These are phyloP conservation scores for Callionymus lyra DNA, from an alignment of 2,113 vertebrate species.

Conservation along the genomic window DNA sequence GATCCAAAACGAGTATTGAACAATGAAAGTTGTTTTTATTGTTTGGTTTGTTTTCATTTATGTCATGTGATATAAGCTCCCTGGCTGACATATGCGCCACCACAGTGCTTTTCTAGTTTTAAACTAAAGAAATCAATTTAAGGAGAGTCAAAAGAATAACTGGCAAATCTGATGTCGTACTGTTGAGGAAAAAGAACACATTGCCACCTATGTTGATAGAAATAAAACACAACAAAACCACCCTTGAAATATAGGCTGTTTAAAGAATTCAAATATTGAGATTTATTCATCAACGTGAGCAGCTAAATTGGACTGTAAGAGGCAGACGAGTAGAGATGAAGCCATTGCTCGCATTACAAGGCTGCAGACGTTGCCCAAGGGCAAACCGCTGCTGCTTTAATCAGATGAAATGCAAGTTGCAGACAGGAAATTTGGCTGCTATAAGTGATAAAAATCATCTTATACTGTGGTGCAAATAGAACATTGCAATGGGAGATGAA, in stretches of 20 bases:
- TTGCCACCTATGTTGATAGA: no score
- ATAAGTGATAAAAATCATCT: conserved; percentile 30
- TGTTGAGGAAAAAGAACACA: neutral
- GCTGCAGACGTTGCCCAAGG: conserved; percentile 47
- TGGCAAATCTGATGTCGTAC: no score
- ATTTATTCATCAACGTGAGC: conserved; percentile 7
- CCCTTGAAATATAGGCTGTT: neutral
- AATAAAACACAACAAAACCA: no score
- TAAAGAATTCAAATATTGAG: neutral
- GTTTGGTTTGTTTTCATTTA: no score
- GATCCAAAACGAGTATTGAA: no score
- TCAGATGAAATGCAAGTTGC: conserved; percentile 49
- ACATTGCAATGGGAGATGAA: conserved; percentile 1
- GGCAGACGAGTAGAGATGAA: conserved; percentile 34
- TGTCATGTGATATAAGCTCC: no score
- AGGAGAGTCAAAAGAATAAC: no score
- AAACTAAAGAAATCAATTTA: no score
- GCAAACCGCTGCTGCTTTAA: conserved; percentile 39
- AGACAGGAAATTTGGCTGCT: conserved; percentile 42
- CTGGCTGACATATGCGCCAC: no score
- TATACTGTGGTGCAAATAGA: conserved; percentile 24
- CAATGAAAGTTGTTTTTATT: no score
- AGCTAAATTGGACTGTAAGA: conserved; percentile 46
- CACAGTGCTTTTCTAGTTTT: no score
- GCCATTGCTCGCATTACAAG: conserved; percentile 31